Evolutionary conservation across 2,113 vertebrate genomes (phyloP), one percentile per base, ranked within the genome.

Genomic region (Hippocampus barbouri): DNA sequence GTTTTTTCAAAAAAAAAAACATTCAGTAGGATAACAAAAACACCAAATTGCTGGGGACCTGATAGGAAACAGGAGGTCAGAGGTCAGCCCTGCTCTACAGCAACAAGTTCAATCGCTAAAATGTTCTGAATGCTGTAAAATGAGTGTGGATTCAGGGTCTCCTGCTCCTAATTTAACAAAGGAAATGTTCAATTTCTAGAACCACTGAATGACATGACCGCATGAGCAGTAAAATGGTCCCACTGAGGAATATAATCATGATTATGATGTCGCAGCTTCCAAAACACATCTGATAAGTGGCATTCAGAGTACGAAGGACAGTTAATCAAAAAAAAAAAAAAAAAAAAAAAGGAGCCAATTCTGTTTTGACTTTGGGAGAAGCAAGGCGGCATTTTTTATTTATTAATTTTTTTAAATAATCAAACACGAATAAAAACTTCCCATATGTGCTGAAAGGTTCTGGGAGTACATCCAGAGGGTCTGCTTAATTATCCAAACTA

Each of bases 391-490:
- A 41, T n/a, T 64, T n/a, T 41, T 43, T 14, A 64, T 38, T 38
- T 38, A 6, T 5, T 23, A 2, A 64, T 41, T 41, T 38, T 38
- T 38, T 43, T 14, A 64, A 38, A 38, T 38, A 64, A 64, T 41
- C 38, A 41, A n/a, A n/a, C 20, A 2, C 20, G 1, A 64, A 64
- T 64, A 23, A 41, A 62, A 64, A 64, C 62, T 64, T 64, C 14
- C 40, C 71, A 74, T 62, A 78, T 79, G 63, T 65, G 65, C 57
- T 81, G 56, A 80, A 81, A 79, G 61, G 56, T 77, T 78, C 41
- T 66, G 53, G 71, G 41, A 85, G 71, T 47, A 49, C n/a, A 80
- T 73, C 73, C 41, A 74, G 72, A 80, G 60, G 72, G n/a, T 60
- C 12, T 79, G 70, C 79, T 66, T 68, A 79, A 75, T 81, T 66